Evolutionary conservation across 1,140 invertebrate genomes (phyloP).

Genomic region (Ericerus pela): DNA sequence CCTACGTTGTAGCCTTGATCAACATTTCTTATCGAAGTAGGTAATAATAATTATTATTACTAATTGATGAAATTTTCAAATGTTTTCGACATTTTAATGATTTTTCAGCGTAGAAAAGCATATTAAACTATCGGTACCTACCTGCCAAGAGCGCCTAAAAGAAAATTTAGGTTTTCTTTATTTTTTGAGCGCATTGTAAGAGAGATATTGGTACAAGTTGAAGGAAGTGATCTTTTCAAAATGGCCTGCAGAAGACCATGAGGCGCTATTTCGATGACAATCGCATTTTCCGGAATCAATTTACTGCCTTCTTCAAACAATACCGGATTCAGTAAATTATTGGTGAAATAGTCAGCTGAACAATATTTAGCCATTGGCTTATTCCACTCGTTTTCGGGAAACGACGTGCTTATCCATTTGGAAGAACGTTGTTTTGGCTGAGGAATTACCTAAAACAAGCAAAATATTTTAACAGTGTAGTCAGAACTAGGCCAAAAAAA

Average conservation of each 20-base stretch:
- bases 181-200: constrained; percentile 36
- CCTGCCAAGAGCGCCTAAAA: not conserved
- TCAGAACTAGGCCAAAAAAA: too few species aligned
- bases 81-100: too few species aligned
- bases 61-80: too few species aligned
- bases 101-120: too few species aligned
- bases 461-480: too few species aligned
- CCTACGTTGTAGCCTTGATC: too few species aligned
- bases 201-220: constrained; percentile 37
- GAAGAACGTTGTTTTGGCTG: constrained; percentile 35
- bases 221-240: constrained; percentile 37
- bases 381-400: constrained; percentile 33
- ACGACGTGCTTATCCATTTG: constrained; percentile 46
- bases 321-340: constrained; percentile 44
- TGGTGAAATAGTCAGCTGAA: constrained; percentile 52
- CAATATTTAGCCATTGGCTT: constrained; percentile 35
- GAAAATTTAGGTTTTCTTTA: not conserved
- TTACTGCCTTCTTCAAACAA: constrained; percentile 42
- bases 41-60: too few species aligned
- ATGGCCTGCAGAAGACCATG: constrained; percentile 44
- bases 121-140: not conserved
- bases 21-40: too few species aligned
- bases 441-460: constrained; percentile 38
- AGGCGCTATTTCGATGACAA: constrained; percentile 44
- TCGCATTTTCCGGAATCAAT: constrained; percentile 40